These are phyloP conservation scores for Trichomycterus rosablanca DNA, from an alignment of 2,113 vertebrate species.

Conservation along the genomic window DNA sequence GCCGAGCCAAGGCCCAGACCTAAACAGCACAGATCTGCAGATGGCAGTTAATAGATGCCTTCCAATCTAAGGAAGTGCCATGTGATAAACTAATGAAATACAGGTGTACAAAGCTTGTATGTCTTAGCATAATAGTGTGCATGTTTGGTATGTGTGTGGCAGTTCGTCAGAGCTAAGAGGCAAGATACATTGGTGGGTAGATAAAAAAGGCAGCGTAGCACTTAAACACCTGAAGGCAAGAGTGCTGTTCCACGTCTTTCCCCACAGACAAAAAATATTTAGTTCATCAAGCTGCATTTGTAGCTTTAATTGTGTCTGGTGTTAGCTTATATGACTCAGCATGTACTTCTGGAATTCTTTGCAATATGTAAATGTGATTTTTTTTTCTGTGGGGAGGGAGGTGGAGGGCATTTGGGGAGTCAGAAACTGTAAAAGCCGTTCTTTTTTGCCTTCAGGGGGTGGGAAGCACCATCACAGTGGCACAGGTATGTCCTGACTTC, in stretches of 20 bases:
- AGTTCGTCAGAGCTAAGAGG: constrained; percentile 4
- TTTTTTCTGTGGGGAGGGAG: constrained; percentile 70
- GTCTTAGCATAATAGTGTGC: constrained; percentile 7
- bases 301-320: constrained; percentile 47
- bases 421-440: constrained; percentile 81
- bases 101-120: no score
- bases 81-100: no score
- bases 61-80: no score
- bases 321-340: constrained; percentile 45
- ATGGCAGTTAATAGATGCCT: no score
- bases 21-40: no score
- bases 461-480: constrained; percentile 81
- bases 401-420: constrained; percentile 71
- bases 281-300: constrained; percentile 39
- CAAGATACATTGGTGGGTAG: constrained; percentile 25
- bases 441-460: constrained; percentile 84
- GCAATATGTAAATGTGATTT: constrained; percentile 36
- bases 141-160: constrained; percentile 9
- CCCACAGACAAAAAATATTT: constrained; percentile 57
- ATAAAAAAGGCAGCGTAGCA: constrained; percentile 5
- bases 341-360: constrained; percentile 30
- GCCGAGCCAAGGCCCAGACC: no score
- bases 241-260: constrained; percentile 58
- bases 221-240: constrained; percentile 62
- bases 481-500: constrained; percentile 80